These are phyloP conservation scores for Acropora tenuis DNA, from an alignment of 64 coral and sea anemone species.

Conservation along the genomic window DNA sequence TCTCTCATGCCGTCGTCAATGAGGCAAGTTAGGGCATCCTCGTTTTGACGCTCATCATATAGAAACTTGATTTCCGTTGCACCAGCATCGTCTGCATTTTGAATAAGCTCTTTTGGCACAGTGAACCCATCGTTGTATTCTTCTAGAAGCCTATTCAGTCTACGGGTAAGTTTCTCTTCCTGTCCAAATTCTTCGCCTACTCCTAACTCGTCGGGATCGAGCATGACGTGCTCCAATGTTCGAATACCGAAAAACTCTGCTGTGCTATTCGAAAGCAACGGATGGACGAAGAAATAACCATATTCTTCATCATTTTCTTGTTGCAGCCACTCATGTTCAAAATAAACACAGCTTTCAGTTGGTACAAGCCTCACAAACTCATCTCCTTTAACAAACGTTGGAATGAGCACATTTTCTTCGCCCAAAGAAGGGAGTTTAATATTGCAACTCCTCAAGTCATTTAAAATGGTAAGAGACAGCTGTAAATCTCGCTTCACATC, in stretches of 20 bases:
- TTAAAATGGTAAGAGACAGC: conserved; percentile 67
- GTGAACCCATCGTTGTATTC: conserved; percentile 85
- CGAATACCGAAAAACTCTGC: conserved; percentile 74
- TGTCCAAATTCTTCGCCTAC: conserved; percentile 86
- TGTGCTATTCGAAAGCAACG: conserved; percentile 55
- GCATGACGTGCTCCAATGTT: conserved; percentile 62
- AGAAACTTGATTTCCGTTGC: conserved; percentile 90
- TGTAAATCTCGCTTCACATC: conserved; percentile 77
- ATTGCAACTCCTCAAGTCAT: conserved; percentile 55
- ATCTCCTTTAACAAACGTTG: conserved; percentile 62
- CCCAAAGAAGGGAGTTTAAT: conserved; percentile 11
- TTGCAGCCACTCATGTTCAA: conserved; percentile 71
- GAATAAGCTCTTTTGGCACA: conserved; percentile 83
- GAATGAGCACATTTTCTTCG: conserved; percentile 67
- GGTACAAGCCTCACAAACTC: conserved; percentile 53
- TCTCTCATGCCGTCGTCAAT: conserved; percentile 74
- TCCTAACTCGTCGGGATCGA: conserved; percentile 74
- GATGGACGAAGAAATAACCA: conserved; percentile 64
- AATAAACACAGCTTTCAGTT: conserved; percentile 78
- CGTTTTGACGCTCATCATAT: conserved; percentile 72
- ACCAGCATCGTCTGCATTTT: too few species aligned
- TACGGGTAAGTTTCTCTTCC: conserved; percentile 66
- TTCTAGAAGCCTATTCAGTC: conserved; percentile 72
- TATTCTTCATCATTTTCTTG: conserved; percentile 52
- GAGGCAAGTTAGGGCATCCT: conserved; percentile 62